phyloP scores from a whole-genome alignment of 2,888 invertebrate genomes.

The Calliphora vomitoria region DNA sequence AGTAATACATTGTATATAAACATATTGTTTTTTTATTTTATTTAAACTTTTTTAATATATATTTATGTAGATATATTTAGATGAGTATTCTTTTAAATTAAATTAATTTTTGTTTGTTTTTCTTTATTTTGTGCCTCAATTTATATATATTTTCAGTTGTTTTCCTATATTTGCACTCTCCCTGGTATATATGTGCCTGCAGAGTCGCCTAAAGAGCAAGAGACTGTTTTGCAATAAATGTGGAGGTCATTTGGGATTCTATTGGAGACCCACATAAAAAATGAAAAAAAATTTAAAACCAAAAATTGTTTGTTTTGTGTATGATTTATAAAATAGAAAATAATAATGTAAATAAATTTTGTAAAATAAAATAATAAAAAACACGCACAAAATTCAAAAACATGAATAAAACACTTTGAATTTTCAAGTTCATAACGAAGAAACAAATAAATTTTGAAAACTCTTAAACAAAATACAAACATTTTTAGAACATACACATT shows the following conservation, averaged over 20 bases:
- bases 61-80: neutral
- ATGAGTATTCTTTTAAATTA: neutral
- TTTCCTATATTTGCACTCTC: conserved; percentile 83
- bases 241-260: conserved; percentile 83
- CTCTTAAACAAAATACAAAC: neutral
- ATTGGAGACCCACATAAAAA: conserved; percentile 76
- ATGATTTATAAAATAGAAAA: conserved; percentile 8
- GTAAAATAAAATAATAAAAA: conserved; percentile 19
- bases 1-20: neutral
- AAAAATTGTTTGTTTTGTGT: neutral
- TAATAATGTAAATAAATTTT: conserved; percentile 51
- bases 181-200: conserved; percentile 81
- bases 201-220: conserved; percentile 81
- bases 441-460: neutral
- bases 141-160: conserved; percentile 77
- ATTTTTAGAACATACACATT: neutral
- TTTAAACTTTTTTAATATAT: no score
- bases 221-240: conserved; percentile 82
- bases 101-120: conserved; percentile 26
- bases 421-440: conserved; percentile 45
- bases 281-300: neutral
- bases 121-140: conserved; percentile 2
- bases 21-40: no score
- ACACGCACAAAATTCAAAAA: conserved; percentile 18
- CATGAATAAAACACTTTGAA: neutral